Conservation (phyloP, 1,140 invertebrate species). For the Cotesia typhae region DNA sequence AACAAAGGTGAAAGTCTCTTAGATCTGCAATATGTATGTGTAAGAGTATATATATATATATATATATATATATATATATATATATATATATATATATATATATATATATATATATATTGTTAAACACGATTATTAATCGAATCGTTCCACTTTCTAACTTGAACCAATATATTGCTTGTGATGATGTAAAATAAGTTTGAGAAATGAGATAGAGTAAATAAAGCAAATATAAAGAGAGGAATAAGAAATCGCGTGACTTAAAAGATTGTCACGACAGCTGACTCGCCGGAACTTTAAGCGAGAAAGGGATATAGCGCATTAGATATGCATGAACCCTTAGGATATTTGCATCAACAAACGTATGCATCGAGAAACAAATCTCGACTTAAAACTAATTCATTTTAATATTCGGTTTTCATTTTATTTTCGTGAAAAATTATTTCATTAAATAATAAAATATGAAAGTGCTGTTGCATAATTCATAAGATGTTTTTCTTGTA, state of each 20-base stretch:
- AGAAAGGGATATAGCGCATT: slow-evolving; percentile 21
- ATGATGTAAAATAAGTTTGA: background rate
- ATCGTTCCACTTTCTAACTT: slow-evolving; percentile 49
- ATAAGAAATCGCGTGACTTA: slow-evolving; percentile 19
- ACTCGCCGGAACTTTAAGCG: slow-evolving; percentile 10
- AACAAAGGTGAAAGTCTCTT: slow-evolving; percentile 17
- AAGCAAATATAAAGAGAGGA: slow-evolving; percentile 3
- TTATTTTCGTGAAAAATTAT: background rate
- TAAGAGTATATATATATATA: background rate
- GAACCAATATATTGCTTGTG: slow-evolving; percentile 36
- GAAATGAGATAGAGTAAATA: slow-evolving; percentile 34
- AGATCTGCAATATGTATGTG: slow-evolving; percentile 6
- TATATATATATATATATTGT: background rate
- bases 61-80: background rate
- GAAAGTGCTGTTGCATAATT: background rate
- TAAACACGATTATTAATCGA: slow-evolving; percentile 45
- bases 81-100: background rate
- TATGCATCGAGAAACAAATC: slow-evolving; percentile 18
- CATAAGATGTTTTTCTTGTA: too few relatives aligned
- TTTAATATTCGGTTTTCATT: background rate
- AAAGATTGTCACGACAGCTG: slow-evolving; percentile 28
- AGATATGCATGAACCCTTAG: slow-evolving; percentile 25
- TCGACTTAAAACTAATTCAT: slow-evolving; percentile 11
- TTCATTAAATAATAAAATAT: background rate
- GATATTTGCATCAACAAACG: slow-evolving; percentile 27